Evolutionary conservation across 37 sponge, comb jelly and placozoan genomes (phyloP), one percentile per base, ranked within the genome.

Genomic region (Spongia lamella): DNA sequence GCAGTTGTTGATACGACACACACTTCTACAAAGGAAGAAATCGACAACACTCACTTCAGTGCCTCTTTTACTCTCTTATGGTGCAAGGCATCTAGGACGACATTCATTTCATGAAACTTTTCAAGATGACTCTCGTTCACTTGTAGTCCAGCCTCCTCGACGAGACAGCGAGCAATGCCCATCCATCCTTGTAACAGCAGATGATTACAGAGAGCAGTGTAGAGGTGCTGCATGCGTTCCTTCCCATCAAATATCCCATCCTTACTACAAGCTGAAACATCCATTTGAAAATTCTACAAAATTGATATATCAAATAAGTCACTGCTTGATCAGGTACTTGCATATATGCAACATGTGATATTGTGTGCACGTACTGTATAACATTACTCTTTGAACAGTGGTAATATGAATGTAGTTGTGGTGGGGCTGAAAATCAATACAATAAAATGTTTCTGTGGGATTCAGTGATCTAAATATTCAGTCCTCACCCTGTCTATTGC

Each of bases 181-280:
- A 92, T 65, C n/a, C 77, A 81, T 14, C 93, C 93, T 40, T 88
- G 90, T n/a, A 89, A 25, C 33, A 92, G 74, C 24, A 92, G 79
- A 58, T 92, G 93, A 68, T 92, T 90, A 71, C 86, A 92, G 5
- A 92, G 57, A 30, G 67, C 82, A 31, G 39, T 47, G 67, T 84
- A 80, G 21, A 92, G 70, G 47, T 43, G 47, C 63, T 67, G 30
- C 50, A 13, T 65, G 15, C 21, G 29, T 16, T 72, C 71, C 16
- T 67, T 27, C 22, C 75, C 81, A 34, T 58, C 61, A 7, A 84
- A 65, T 47, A 84, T 79, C 20, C 86, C 79, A 3, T 83, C 85
- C 50, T 63, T 52, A 61, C 81, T 27, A 36, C 59, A 60, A 26
- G 67, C 81, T 36, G 82, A 57, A 40, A 77, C 69, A 22, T 92